phyloP scores from a whole-genome alignment of 2,888 invertebrate species.

The Rhamphomyia laevipes region DNA sequence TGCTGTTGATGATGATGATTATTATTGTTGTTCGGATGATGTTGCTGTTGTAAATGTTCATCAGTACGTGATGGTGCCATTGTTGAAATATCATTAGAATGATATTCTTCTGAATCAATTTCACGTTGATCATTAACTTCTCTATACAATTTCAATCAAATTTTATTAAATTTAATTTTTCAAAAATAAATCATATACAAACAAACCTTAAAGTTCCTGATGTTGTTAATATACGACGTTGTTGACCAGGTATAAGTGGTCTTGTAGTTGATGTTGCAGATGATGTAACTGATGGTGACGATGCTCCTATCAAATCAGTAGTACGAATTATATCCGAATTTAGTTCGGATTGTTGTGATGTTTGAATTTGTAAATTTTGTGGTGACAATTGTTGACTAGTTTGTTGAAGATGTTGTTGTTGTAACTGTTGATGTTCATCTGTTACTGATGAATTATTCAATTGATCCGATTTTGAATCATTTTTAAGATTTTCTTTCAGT shows the following conservation, averaged over 20 bases:
- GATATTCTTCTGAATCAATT: constrained; percentile 17
- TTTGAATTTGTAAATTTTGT: constrained; percentile 3
- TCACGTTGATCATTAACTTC: constrained; percentile 31
- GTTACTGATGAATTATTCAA: neutral
- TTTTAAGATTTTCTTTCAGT: neutral
- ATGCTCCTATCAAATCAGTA: constrained; percentile 13
- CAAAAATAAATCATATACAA: neutral
- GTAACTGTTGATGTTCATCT: constrained; percentile 23
- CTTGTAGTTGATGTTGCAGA: constrained; percentile 12
- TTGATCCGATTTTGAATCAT: neutral
- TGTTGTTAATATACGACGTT: constrained; percentile 35
- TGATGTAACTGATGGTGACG: constrained; percentile 21
- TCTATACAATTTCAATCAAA: constrained; percentile 15
- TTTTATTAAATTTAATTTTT: neutral
- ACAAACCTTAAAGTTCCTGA: constrained; percentile 31
- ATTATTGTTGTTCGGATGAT: constrained; percentile 12
- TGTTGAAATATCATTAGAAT: constrained; percentile 20
- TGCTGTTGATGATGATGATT: constrained; percentile 19
- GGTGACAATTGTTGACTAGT: constrained; percentile 8
- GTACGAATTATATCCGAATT: neutral
- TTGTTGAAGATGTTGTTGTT: constrained; percentile 22
- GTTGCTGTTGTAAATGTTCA: constrained; percentile 13
- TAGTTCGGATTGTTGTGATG: constrained; percentile 5
- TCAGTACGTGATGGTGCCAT: neutral
- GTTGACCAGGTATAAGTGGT: constrained; percentile 16